Percentiles rank a stretch among this genome's conserved stretches.
These are phyloP conservation scores for Venusia cambrica DNA, from an alignment of 2,888 invertebrate species.

Conservation along the genomic window DNA sequence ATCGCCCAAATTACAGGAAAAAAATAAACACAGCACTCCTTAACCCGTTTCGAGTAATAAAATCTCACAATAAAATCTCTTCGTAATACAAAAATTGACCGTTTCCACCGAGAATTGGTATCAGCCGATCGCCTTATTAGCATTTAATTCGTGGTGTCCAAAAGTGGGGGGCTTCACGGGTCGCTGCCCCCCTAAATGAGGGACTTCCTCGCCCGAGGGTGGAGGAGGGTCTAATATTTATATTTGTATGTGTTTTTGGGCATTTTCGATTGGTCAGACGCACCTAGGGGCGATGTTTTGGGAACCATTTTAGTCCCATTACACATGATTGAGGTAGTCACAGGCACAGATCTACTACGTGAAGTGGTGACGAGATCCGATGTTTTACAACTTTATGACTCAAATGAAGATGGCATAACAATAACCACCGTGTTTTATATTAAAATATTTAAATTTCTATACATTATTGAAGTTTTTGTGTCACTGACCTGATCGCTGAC, in stretches of 20 bases:
- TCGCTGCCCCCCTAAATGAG: conserved; percentile 74
- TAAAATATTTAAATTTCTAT: conserved; percentile 31
- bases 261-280: conserved; percentile 52
- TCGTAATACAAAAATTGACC: conserved; percentile 33
- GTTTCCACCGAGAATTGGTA: conserved; percentile 46
- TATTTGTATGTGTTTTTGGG: conserved; percentile 40
- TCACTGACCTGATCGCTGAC: conserved; percentile 24
- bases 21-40: conserved; percentile 25
- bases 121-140: conserved; percentile 70
- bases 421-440: conserved; percentile 19
- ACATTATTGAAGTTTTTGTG: conserved; percentile 26
- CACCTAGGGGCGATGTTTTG: conserved; percentile 40
- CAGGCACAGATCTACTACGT: conserved; percentile 7
- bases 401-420: conserved; percentile 15
- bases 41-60: conserved; percentile 29
- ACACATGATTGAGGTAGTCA: background rate
- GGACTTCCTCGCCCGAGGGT: conserved; percentile 70
- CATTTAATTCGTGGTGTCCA: conserved; percentile 73
- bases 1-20: conserved; percentile 25
- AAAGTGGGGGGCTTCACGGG: conserved; percentile 72
- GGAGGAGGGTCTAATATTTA: conserved; percentile 53
- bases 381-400: conserved; percentile 7
- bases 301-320: conserved; percentile 26
- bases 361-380: conserved; percentile 1
- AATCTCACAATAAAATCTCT: conserved; percentile 30